Base-by-base conservation (phyloP, 2,797 vertebrate genomes). In the Thalassophryne amazonica region DNA sequence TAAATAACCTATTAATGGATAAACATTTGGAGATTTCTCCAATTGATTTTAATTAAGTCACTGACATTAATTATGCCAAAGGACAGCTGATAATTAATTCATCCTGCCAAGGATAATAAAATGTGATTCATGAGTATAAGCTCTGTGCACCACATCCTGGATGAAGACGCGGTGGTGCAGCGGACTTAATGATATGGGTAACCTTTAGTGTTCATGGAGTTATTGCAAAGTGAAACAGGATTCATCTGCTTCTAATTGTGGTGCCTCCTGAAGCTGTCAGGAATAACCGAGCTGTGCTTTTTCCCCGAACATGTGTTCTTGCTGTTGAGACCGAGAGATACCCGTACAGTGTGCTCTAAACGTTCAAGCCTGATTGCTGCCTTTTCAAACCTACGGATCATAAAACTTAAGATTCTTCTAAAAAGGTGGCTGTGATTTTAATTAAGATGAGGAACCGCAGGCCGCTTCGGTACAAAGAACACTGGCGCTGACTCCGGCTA, bases 31-130 rank as follows among this genome's bases (percentile, higher is more conserved):
- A 65, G 59, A 70, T 78, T 71, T 71, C 17, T 51, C 46, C 42
- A 48, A 84, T 80, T 61, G 79, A 86, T 85, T 79, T 48, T 20
- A 37, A 13, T 43, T 65, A 61, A 69, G 74, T 81, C 66, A 53
- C 38, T 53, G 73, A 68, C 70, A 78, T 79, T 73, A 76, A 82
- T 84, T 73, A 69, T 36, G 27, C 36, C 29, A 42, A 68, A 45
- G 62, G 60, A 76, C 75, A 73, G 52, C 31, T 11, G 36, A 68
- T 65, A 68, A 77, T 74, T 69, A 58, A 76, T 77, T 78, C 45
- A 57, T 33, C 41, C 27, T 13, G 6, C 59, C 4, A 17, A 41
- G 61, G 55, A 46, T 75, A 55, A 80, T 74, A 16, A 63, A 61
- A 81, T 56, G 12, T 61, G 40, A 76, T 76, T 73, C 54, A 55